Conservation (phyloP, 2,797 vertebrate species). For the Rhodeus uyekii region DNA sequence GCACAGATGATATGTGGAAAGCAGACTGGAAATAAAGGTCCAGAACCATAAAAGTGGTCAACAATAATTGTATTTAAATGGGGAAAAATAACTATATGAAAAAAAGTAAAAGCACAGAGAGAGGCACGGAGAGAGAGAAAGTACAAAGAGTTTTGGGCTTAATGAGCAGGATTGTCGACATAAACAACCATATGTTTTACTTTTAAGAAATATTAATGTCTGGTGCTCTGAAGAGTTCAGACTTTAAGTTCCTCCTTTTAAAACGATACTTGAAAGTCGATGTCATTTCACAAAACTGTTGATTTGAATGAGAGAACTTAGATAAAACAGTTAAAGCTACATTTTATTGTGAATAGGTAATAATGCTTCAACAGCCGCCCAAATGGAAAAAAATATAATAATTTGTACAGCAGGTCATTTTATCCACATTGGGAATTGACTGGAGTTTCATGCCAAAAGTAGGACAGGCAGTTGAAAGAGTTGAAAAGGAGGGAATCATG, state of each 20-base stretch:
- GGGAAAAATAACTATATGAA: neutral
- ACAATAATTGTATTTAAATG: neutral
- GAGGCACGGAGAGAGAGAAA: neutral
- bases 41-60: neutral
- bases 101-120: neutral
- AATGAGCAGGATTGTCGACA: neutral
- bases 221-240: neutral
- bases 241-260: neutral
- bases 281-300: neutral
- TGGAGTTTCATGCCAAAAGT: neutral
- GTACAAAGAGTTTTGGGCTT: neutral
- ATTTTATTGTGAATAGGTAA: neutral
- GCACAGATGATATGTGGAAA: slow-evolving; percentile 2
- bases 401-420: neutral
- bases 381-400: too few relatives aligned
- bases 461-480: neutral
- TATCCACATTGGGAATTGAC: neutral
- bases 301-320: neutral
- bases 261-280: neutral
- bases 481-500: neutral
- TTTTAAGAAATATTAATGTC: neutral
- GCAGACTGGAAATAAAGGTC: slow-evolving; percentile 1
- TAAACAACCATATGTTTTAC: neutral
- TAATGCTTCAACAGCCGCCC: neutral
- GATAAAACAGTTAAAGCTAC: neutral